These are phyloP conservation scores for Menidia beryllina DNA, from an alignment of 2,113 vertebrate genomes.

Conservation along the genomic window DNA sequence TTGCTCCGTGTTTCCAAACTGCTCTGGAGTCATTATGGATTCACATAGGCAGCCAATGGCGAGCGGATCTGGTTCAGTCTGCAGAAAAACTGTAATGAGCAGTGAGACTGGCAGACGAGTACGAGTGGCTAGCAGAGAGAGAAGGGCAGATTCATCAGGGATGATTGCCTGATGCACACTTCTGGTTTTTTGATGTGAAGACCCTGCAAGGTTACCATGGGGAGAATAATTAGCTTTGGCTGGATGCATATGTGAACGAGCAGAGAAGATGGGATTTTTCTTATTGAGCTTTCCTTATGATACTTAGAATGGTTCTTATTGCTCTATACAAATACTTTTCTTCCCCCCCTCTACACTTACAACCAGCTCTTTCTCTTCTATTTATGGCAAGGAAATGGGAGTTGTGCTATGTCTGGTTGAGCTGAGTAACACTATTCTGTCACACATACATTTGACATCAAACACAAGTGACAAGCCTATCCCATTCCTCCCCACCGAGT, in stretches of 20 bases:
- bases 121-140: slow-evolving; percentile 75
- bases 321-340: slow-evolving; percentile 21
- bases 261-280: slow-evolving; percentile 68
- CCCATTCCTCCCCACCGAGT: slow-evolving; percentile 75
- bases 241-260: slow-evolving; percentile 75
- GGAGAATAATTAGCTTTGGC: slow-evolving; percentile 80
- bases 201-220: slow-evolving; percentile 78
- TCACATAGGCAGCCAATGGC: slow-evolving; percentile 61
- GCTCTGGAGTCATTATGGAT: slow-evolving; percentile 66
- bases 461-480: slow-evolving; percentile 80
- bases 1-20: slow-evolving; percentile 57
- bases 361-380: slow-evolving; percentile 68
- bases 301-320: slow-evolving; percentile 51
- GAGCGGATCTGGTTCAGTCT: slow-evolving; percentile 65
- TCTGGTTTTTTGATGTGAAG: slow-evolving; percentile 75
- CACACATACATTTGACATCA: slow-evolving; percentile 81
- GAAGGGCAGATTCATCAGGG: slow-evolving; percentile 81
- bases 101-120: slow-evolving; percentile 72
- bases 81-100: slow-evolving; percentile 71
- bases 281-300: slow-evolving; percentile 69
- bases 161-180: slow-evolving; percentile 78
- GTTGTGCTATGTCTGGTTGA: slow-evolving; percentile 75
- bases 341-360: slow-evolving; percentile 38
- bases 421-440: slow-evolving; percentile 81
- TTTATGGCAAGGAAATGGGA: slow-evolving; percentile 75